phyloP scores from a whole-genome alignment of 2,888 invertebrate species.

The Cosmorhoe ocellata region DNA sequence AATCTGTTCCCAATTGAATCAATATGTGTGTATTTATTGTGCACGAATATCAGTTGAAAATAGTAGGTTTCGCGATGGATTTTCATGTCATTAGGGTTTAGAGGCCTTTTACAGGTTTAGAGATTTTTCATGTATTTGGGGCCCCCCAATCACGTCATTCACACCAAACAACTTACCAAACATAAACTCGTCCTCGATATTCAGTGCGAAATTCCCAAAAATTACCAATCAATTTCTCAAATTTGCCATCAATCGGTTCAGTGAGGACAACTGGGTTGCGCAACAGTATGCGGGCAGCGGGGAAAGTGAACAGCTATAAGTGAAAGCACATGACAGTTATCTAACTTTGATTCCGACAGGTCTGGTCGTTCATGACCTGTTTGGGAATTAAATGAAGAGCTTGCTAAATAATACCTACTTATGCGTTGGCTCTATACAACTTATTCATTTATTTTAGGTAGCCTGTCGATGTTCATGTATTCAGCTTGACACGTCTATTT shows the following conservation, averaged over 20 bases:
- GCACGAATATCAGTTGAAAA: background rate
- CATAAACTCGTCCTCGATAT: background rate
- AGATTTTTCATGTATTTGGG: too few species aligned
- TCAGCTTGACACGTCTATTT: too few species aligned
- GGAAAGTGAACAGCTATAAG: constrained; percentile 73
- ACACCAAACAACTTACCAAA: background rate
- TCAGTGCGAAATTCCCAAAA: background rate
- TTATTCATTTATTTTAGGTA: too few species aligned
- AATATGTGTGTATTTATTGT: too few species aligned
- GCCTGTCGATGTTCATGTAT: too few species aligned
- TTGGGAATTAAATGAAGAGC: constrained; percentile 36
- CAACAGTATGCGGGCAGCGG: constrained; percentile 49
- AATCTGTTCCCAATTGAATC: too few species aligned
- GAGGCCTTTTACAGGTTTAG: too few species aligned
- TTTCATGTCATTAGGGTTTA: too few species aligned
- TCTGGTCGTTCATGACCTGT: constrained; percentile 35
- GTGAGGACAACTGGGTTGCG: constrained; percentile 50
- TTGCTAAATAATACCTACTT: too few species aligned
- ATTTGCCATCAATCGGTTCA: constrained; percentile 22
- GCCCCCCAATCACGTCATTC: background rate
- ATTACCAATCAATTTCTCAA: constrained; percentile 14
- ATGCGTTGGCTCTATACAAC: too few species aligned
- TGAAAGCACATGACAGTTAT: constrained; percentile 75
- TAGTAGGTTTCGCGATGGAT: background rate
- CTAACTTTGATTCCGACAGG: constrained; percentile 64